Percentiles rank a stretch among this genome's conserved stretches.
phyloP scores from a whole-genome alignment of 2,113 vertebrate species.

The Lepus europaeus region DNA sequence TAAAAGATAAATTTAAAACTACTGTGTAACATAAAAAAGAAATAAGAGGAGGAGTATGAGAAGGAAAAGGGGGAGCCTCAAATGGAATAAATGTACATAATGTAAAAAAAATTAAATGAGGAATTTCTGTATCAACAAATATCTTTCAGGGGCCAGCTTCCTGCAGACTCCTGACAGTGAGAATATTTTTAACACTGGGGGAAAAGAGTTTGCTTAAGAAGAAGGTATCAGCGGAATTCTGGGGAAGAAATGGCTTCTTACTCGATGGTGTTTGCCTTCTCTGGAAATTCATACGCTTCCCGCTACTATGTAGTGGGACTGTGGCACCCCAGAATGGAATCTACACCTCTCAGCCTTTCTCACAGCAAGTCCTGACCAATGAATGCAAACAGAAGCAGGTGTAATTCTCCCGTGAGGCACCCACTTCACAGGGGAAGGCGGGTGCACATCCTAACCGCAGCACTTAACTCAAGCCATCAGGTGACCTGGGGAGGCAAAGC shows the following conservation, averaged over 20 bases:
- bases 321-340: neutral
- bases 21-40: neutral
- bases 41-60: neutral
- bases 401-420: neutral
- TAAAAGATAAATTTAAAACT: neutral
- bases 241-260: neutral
- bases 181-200: neutral
- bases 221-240: neutral
- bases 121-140: neutral
- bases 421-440: neutral
- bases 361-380: neutral
- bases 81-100: conserved; percentile 42
- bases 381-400: neutral
- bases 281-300: neutral
- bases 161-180: neutral
- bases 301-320: neutral
- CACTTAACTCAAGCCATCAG: neutral
- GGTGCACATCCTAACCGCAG: neutral
- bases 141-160: neutral
- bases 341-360: neutral
- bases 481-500: neutral
- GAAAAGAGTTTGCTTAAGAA: neutral
- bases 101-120: neutral
- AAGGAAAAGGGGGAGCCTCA: neutral
- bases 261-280: neutral